Evolutionary conservation across 2,888 invertebrate species (phyloP).

Genomic region (Conistra vaccinii): DNA sequence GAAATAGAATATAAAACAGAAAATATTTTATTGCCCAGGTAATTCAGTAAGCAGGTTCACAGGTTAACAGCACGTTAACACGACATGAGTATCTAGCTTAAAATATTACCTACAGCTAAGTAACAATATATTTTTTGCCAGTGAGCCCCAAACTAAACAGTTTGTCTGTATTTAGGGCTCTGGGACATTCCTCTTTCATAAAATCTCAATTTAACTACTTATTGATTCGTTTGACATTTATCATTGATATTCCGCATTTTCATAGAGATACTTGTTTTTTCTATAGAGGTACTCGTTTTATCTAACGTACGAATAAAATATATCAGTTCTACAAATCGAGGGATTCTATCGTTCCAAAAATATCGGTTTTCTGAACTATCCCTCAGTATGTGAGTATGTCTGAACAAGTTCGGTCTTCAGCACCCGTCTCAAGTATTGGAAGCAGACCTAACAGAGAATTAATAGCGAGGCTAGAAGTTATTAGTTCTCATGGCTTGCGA

Average conservation of each 20-base stretch:
- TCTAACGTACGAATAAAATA: neutral
- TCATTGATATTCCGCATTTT: neutral
- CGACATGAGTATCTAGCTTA: no score
- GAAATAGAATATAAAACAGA: no score
- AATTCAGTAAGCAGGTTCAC: no score
- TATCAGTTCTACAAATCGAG: no score
- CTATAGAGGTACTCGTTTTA: no score
- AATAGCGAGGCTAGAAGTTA: constrained; percentile 2
- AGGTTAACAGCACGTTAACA: no score
- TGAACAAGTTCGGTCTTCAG: neutral
- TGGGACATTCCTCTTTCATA: neutral
- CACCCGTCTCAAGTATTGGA: constrained; percentile 26
- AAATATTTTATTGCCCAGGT: no score
- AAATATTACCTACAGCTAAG: no score
- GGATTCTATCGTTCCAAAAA: neutral
- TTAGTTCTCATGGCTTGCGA: no score
- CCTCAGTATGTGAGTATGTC: neutral
- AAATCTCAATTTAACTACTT: neutral
- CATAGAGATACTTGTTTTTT: neutral
- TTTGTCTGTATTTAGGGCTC: no score
- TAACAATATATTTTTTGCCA: no score
- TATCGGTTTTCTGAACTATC: neutral
- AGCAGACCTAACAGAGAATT: constrained; percentile 16
- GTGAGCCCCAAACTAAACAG: no score
- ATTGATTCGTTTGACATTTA: neutral